Base-by-base conservation (phyloP, 2,797 vertebrate species). In the Buphagus erythrorhynchus region DNA sequence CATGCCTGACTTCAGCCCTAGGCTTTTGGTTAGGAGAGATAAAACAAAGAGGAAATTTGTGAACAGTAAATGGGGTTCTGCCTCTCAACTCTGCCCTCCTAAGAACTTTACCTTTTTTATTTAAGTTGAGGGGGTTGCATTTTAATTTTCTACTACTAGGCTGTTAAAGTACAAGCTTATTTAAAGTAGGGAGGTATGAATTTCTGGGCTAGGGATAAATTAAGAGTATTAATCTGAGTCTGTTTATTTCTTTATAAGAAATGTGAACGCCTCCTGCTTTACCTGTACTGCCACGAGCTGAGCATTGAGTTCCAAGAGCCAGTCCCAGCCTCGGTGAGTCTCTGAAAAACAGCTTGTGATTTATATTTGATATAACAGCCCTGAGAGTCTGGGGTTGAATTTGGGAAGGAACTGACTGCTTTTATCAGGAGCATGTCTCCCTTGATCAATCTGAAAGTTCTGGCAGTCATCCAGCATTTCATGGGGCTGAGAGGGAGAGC, bases 221-320 rank as follows among this genome's bases (percentile, higher is more conserved):
- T 9, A n/a, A 54, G 29, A 21, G 9, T 49, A 58, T 87, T 91
- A 73, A 94, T 43, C 31, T 59, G 61, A 58, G 49, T 51, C 55
- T 96, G 46, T 91, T 92, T 93, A 33, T 92, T 92, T 94, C 91
- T 95, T 96, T 78, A 3, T 62, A 96, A 99, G 99, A 99, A 97
- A 98, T 99, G 99, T 97, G 99, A 99, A 97, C 99, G 99, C 62
- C 98, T 99, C 94, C 98, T 99, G 91, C 98, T 99, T 94, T 98
- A 99, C 97, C 97, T 99, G 88, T 99, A 99, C 97, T 99, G 99
- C 95, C 99, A 99, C 88, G 99, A 99, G 97, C 98, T 99, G 98
- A 99, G 99, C 93, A 98, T 99, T 93, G 99, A 99, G 94, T 99
- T 99, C 97, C 99, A 99, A 79, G 99, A 99, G 97, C 99, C 99